A percentile compares a stretch with the other conserved stretches of the same genome.
These are phyloP conservation scores for Condylura cristata DNA, from an alignment of 2,113 vertebrate species.

Conservation along the genomic window DNA sequence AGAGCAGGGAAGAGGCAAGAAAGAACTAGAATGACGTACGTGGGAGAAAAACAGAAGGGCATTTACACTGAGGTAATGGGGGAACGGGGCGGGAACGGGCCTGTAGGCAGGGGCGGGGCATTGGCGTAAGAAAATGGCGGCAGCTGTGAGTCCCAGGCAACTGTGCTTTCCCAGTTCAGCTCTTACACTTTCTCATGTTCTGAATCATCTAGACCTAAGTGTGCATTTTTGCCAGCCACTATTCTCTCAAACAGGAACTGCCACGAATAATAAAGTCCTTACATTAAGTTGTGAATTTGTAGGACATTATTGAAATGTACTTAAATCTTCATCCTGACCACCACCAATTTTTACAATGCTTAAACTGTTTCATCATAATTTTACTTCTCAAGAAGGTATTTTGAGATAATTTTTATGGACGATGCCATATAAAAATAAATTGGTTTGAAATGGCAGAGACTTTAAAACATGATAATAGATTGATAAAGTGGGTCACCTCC, in stretches of 20 bases:
- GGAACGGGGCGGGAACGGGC: rapidly evolving
- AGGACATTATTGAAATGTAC: constrained; percentile 51
- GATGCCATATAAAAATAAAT: constrained; percentile 71
- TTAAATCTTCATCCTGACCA: constrained; percentile 52
- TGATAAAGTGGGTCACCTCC: constrained; percentile 69
- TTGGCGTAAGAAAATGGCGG: background rate
- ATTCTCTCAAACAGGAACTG: constrained; percentile 32
- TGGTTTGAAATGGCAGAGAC: constrained; percentile 64
- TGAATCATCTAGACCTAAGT: background rate
- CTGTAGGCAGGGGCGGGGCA: rapidly evolving
- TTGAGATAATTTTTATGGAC: constrained; percentile 68
- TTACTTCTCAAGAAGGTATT: constrained; percentile 58
- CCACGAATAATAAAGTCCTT: constrained; percentile 53
- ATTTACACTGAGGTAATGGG: rapidly evolving
- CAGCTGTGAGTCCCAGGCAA: rapidly evolving
- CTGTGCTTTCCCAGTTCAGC: background rate
- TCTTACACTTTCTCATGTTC: background rate
- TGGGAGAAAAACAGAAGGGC: background rate
- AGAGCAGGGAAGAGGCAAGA: background rate
- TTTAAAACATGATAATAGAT: constrained; percentile 68
- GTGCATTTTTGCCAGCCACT: background rate
- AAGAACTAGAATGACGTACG: rapidly evolving
- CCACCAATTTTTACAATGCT: constrained; percentile 49
- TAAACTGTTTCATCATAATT: constrained; percentile 48
- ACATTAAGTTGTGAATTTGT: constrained; percentile 28